phyloP scores from a whole-genome alignment of 2,888 invertebrate species.

The Athetis lepigone region DNA sequence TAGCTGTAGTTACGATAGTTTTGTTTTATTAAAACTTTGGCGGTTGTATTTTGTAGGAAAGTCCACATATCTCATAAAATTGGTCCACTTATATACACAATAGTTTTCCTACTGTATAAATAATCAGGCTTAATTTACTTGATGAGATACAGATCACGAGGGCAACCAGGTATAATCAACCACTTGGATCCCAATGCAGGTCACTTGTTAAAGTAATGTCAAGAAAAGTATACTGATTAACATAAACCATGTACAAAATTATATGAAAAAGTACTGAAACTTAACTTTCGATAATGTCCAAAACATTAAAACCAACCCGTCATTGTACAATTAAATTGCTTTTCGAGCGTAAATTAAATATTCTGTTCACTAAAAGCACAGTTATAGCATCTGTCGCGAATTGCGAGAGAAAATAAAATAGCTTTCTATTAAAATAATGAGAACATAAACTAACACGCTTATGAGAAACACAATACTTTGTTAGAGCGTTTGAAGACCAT shows the following conservation, averaged over 20 bases:
- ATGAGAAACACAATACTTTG: constrained; percentile 40
- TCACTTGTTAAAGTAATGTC: too few species aligned
- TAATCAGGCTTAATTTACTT: not conserved
- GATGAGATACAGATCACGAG: too few species aligned
- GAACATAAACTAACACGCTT: constrained; percentile 33
- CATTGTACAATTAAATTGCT: constrained; percentile 16
- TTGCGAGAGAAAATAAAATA: constrained; percentile 19
- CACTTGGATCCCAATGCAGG: too few species aligned
- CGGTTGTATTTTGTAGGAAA: not conserved
- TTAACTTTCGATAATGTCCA: constrained; percentile 2
- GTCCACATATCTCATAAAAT: not conserved
- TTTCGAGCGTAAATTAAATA: constrained; percentile 30
- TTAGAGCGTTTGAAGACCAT: constrained; percentile 36
- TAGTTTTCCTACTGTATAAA: not conserved
- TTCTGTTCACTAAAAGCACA: constrained; percentile 20
- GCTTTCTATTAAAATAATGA: constrained; percentile 47
- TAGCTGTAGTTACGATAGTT: constrained; percentile 25
- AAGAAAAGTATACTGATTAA: not conserved
- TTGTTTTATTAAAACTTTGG: constrained; percentile 13
- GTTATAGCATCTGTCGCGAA: constrained; percentile 20
- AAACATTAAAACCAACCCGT: constrained; percentile 13
- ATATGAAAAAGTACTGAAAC: not conserved
- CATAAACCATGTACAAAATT: not conserved
- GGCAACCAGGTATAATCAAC: too few species aligned
- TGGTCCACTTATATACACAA: too few species aligned